Evolutionary conservation across 2,113 vertebrate genomes (phyloP), one percentile per base, ranked within the genome.

Genomic region (Gila orcuttii): DNA sequence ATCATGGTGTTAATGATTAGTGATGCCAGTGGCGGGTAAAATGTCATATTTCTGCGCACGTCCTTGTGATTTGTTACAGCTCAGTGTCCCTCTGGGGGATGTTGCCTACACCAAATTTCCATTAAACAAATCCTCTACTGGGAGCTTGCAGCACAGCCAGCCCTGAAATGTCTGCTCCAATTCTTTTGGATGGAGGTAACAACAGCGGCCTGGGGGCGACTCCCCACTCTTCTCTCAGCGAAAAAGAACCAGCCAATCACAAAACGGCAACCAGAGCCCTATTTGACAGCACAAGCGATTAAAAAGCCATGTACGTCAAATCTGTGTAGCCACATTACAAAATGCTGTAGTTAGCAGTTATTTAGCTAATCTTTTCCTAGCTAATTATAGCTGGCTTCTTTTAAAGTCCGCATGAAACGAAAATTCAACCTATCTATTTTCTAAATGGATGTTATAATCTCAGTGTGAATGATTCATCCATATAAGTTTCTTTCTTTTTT

Each of bases 91-190:
- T 86, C 69, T 23, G 75, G 88, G 85, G 83, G 83, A 85, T 66
- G 64, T 88, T 77, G 83, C 59, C 77, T 88, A 90, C 91, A 89
- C 87, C 83, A 83, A 59, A 90, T 90, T 86, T 86, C 90, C 90
- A 90, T 90, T 89, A 91, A 86, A 89, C 76, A 87, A 87, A 87
- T 85, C 74, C 80, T 89, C 80, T 59, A 80, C 66, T 75, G 85
- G 86, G 82, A 85, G 64, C 33, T 83, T 83, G 50, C 82, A 83
- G 31, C 83, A 88, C 42, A 85, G 74, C 85, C 78, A 77, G 74
- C 68, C 89, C 82, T 89, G 87, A 85, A 71, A 85, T 83, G 85
- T 88, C 87, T 88, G 88, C 89, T 87, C 89, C 89, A 86, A 86
- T 90, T 90, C 66, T 86, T 88, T 85, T 82, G 82, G 87, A 86